phyloP scores from a whole-genome alignment of 2,888 invertebrate genomes.

The Philopedon plagiatum region DNA sequence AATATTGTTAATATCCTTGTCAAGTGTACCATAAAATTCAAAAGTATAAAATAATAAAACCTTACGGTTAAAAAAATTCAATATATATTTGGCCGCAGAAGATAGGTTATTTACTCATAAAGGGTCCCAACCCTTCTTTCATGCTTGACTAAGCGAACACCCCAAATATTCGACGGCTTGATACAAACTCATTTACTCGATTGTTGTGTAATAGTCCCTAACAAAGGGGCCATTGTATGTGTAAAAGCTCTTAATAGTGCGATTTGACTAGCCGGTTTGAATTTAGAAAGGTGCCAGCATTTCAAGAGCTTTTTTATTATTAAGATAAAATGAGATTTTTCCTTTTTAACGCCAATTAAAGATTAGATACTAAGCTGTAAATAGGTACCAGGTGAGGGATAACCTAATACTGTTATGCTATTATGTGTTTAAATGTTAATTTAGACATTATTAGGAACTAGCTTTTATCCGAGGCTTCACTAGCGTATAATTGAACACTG shows the following conservation, averaged over 20 bases:
- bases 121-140: slow-evolving; percentile 55
- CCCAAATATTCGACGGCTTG: slow-evolving; percentile 57
- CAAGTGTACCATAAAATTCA: neutral
- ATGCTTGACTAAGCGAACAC: slow-evolving; percentile 59
- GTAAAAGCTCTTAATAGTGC: slow-evolving; percentile 62
- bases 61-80: slow-evolving; percentile 18
- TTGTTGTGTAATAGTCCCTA: slow-evolving; percentile 66
- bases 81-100: slow-evolving; percentile 25
- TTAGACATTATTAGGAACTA: no score
- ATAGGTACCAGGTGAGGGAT: no score
- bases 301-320: slow-evolving; percentile 57
- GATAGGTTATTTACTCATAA: slow-evolving; percentile 30
- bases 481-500: no score
- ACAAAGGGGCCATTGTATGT: slow-evolving; percentile 64
- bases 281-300: slow-evolving; percentile 65
- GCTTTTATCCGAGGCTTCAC: no score
- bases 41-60: slow-evolving; percentile 21
- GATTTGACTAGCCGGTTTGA: slow-evolving; percentile 63
- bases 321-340: slow-evolving; percentile 35
- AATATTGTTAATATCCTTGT: neutral
- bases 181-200: slow-evolving; percentile 65
- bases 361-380: neutral
- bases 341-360: slow-evolving; percentile 18
- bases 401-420: no score
- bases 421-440: no score